These are phyloP conservation scores for Cyprinus carpio DNA, from an alignment of 2,113 vertebrate genomes.

Conservation along the genomic window DNA sequence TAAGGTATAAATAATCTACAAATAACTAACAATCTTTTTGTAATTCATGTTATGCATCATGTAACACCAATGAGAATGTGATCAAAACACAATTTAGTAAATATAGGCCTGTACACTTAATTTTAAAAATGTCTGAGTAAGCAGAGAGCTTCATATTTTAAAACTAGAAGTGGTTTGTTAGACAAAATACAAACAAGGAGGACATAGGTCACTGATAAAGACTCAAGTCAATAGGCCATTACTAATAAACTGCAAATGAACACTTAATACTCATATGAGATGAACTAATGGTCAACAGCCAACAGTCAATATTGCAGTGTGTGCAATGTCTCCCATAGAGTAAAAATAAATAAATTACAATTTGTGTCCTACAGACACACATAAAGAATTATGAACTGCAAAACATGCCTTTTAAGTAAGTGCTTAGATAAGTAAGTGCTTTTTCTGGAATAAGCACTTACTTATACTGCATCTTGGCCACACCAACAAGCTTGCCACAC, in stretches of 20 bases:
- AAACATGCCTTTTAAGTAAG: background rate
- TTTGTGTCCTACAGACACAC: background rate
- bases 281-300: background rate
- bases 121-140: background rate
- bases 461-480: background rate
- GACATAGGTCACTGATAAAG: constrained; percentile 36
- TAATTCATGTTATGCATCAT: too few relatives aligned
- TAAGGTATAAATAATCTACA: too few relatives aligned
- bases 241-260: constrained; percentile 40
- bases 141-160: background rate
- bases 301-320: background rate
- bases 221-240: constrained; percentile 9
- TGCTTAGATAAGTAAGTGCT: too few relatives aligned
- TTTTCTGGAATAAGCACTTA: background rate
- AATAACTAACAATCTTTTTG: too few relatives aligned
- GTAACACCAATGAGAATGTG: too few relatives aligned
- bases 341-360: background rate
- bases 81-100: too few relatives aligned
- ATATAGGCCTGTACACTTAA: too few relatives aligned
- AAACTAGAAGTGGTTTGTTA: background rate
- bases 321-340: background rate
- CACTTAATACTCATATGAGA: constrained; percentile 21
- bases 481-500: constrained; percentile 2
- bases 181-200: background rate
- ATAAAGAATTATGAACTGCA: background rate